Percentiles rank a stretch among this genome's conserved stretches.
phyloP scores from a whole-genome alignment of 2,797 vertebrate genomes.

The Liparis tanakae region DNA sequence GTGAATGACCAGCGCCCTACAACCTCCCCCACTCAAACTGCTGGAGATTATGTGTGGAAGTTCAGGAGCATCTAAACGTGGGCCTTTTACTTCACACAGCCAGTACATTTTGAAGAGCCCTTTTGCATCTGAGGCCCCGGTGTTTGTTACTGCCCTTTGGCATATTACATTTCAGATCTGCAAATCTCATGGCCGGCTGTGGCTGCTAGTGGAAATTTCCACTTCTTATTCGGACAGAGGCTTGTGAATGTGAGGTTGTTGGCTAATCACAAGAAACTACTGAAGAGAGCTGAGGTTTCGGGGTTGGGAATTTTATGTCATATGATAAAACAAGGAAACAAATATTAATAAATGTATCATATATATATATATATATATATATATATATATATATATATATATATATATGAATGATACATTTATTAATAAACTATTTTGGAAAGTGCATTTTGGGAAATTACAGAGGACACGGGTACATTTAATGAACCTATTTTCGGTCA shows the following conservation, averaged over 20 bases:
- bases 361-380: too few species aligned
- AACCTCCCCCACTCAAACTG: background rate
- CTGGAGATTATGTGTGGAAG: constrained; percentile 5
- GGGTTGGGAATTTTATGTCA: constrained; percentile 27
- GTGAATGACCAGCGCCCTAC: background rate
- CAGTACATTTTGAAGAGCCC: constrained; percentile 40
- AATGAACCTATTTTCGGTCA: background rate
- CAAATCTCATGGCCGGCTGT: constrained; percentile 63
- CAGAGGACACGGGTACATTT: background rate
- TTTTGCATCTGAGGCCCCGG: constrained; percentile 57
- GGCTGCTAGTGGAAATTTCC: constrained; percentile 86
- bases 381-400: too few species aligned
- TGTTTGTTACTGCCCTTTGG: constrained; percentile 75
- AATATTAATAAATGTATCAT: background rate
- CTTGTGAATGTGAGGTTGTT: constrained; percentile 62
- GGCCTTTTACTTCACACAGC: constrained; percentile 24
- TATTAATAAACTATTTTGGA: background rate
- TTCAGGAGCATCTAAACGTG: constrained; percentile 27
- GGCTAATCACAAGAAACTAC: constrained; percentile 41
- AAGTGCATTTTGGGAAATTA: background rate
- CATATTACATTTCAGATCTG: constrained; percentile 84
- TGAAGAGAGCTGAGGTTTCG: constrained; percentile 5
- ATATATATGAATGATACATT: too few species aligned
- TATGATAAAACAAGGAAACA: background rate
- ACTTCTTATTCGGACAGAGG: constrained; percentile 72